phyloP scores from a whole-genome alignment of 2,888 invertebrate species.

The Beris morrisii region DNA sequence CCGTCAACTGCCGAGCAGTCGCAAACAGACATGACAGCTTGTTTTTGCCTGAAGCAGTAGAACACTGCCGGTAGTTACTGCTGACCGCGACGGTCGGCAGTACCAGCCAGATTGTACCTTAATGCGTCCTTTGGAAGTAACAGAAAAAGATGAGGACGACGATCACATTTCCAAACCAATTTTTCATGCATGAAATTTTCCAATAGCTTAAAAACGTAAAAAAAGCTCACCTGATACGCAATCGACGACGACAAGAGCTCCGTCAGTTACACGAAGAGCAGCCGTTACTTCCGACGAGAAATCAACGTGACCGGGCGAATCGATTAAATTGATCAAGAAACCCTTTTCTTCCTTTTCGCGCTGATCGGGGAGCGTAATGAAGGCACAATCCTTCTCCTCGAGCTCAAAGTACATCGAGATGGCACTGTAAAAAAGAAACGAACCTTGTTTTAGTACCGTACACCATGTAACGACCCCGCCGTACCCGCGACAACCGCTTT shows the following conservation, averaged over 20 bases:
- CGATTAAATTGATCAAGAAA: conserved; percentile 99
- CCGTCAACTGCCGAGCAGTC: too few species aligned
- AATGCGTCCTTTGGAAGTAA: too few species aligned
- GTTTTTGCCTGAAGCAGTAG: too few species aligned
- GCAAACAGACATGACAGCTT: too few species aligned
- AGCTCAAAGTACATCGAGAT: conserved; percentile 99
- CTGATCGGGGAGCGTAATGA: conserved; percentile 89
- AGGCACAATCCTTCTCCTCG: conserved; percentile 88
- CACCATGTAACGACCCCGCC: background rate
- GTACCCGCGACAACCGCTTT: background rate
- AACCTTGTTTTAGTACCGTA: background rate
- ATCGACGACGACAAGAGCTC: conserved; percentile 99
- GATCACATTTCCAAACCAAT: too few species aligned
- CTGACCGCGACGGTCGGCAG: too few species aligned
- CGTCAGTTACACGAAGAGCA: conserved; percentile 99
- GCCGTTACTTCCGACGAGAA: conserved; percentile 99
- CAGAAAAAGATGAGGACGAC: too few species aligned
- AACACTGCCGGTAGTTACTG: too few species aligned
- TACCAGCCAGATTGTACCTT: too few species aligned
- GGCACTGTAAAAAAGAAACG: conserved; percentile 67
- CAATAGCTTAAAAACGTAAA: too few species aligned
- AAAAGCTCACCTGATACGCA: conserved; percentile 88
- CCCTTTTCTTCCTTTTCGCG: conserved; percentile 88
- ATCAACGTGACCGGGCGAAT: conserved; percentile 99
- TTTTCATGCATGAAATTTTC: too few species aligned